phyloP scores from a whole-genome alignment of 2,888 invertebrate species.

The Stictocephala bisonia region DNA sequence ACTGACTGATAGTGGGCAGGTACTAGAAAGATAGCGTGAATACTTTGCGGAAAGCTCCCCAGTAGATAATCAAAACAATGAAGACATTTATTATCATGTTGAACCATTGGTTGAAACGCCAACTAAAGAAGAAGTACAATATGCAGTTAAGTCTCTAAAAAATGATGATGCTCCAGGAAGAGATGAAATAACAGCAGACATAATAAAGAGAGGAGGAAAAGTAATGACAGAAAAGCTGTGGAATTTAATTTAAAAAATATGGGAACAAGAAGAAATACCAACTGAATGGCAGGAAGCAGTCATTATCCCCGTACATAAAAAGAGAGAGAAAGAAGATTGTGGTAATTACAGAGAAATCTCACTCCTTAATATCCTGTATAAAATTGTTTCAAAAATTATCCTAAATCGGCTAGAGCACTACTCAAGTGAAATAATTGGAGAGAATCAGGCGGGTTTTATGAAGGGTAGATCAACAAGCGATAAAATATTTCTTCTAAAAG shows the following conservation, averaged over 20 bases:
- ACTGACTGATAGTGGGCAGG: not conserved
- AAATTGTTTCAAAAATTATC: constrained; percentile 45
- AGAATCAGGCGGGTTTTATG: constrained; percentile 43
- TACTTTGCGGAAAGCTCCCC: constrained; percentile 16
- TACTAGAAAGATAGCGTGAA: constrained; percentile 1
- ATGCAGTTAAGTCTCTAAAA: constrained; percentile 43
- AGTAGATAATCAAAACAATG: constrained; percentile 3
- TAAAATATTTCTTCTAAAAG: not conserved
- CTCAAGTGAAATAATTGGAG: constrained; percentile 29
- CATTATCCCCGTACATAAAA: constrained; percentile 45
- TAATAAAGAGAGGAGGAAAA: constrained; percentile 39
- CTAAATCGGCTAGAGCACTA: constrained; percentile 26
- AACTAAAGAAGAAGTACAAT: constrained; percentile 31
- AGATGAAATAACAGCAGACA: constrained; percentile 43
- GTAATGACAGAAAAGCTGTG: constrained; percentile 9
- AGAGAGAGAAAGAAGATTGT: constrained; percentile 44
- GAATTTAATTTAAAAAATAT: constrained; percentile 26
- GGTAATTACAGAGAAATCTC: constrained; percentile 48
- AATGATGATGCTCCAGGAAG: constrained; percentile 16
- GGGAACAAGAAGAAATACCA: constrained; percentile 38
- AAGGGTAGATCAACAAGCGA: not conserved
- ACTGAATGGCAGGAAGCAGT: constrained; percentile 33
- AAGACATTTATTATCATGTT: constrained; percentile 10
- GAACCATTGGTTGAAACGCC: constrained; percentile 25
- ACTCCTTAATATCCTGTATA: constrained; percentile 44